A percentile compares a stretch with the other conserved stretches of the same genome.
These are phyloP conservation scores for Rhopalosiphum padi DNA, from an alignment of 1,140 invertebrate genomes.

Conservation along the genomic window DNA sequence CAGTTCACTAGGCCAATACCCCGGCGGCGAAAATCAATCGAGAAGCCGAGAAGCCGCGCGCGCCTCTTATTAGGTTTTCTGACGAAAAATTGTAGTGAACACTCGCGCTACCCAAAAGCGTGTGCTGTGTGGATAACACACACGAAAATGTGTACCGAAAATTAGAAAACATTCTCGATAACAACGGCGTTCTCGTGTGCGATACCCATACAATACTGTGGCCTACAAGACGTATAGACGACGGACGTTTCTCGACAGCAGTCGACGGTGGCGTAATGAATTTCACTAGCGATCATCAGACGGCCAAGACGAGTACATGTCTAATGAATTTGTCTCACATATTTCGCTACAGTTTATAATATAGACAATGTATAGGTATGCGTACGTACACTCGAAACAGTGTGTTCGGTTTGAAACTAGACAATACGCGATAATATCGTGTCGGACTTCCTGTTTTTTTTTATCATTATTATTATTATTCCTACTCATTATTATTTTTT, in stretches of 20 bases:
- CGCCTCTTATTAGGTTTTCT: neutral
- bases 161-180: neutral
- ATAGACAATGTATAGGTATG: neutral
- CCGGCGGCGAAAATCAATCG: neutral
- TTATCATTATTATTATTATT: neutral
- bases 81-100: neutral
- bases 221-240: neutral
- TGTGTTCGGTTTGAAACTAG: neutral
- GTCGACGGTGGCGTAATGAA: neutral
- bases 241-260: too few relatives aligned
- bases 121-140: neutral
- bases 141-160: neutral
- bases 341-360: constrained; percentile 14
- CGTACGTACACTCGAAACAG: neutral
- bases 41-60: neutral
- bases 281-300: neutral
- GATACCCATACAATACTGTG: neutral
- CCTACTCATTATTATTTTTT: neutral
- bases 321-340: constrained; percentile 48
- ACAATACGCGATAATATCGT: neutral
- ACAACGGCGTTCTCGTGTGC: neutral
- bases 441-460: neutral
- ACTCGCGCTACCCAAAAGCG: neutral
- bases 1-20: constrained; percentile 53
- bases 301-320: neutral